Base-by-base conservation (phyloP, 2,113 vertebrate species). In the Pavo muticus region DNA sequence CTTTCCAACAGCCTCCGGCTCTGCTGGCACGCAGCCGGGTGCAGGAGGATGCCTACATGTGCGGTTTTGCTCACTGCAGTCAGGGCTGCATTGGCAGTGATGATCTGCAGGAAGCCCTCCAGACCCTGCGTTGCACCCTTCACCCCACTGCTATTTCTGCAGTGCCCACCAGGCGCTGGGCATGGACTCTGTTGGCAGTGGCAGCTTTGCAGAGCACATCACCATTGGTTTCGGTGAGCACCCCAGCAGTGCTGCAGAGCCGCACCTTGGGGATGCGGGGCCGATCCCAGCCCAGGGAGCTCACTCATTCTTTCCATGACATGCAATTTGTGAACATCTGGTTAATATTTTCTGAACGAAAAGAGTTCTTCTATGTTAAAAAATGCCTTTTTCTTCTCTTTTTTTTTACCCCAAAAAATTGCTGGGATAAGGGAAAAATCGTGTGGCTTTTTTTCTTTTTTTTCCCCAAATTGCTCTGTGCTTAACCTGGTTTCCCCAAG, bases 301-400 rank as follows among this genome's bases (percentile, higher is more conserved):
- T 57, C 48, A 6, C 70, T 87, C 81, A 70, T 73, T 91, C 91
- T 90, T 90, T 70, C 95, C 88, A 5, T 93, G 87, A 84, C 3
- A 63, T 48, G 5, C 17, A 8, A 30, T 52, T 87, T 32, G 50
- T 18, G 81, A 92, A 87, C 94, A 92, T 84, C 94, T 94, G 95
- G 87, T 94, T 84, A 93, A 73, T 54, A 82, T 92, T 94, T 96
- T 78, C 84, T 29, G 48, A 87, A 82, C 10, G n/a, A 82, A 91
- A 88, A 69, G 73, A 44, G 44, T 37, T 93, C 47, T 16, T 72
- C 68, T 84, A 64, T 65, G 70, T 72, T 93, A 81, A 69, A 90
- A 92, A 93, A 89, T 39, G 70, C 32, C 52, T 69, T 17, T 32
- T 35, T 50, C 45, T 21, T 54, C 29, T 29, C 9, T 29, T 54